These are phyloP conservation scores for Caranx ignobilis DNA, from an alignment of 2,113 vertebrate genomes.

Conservation along the genomic window DNA sequence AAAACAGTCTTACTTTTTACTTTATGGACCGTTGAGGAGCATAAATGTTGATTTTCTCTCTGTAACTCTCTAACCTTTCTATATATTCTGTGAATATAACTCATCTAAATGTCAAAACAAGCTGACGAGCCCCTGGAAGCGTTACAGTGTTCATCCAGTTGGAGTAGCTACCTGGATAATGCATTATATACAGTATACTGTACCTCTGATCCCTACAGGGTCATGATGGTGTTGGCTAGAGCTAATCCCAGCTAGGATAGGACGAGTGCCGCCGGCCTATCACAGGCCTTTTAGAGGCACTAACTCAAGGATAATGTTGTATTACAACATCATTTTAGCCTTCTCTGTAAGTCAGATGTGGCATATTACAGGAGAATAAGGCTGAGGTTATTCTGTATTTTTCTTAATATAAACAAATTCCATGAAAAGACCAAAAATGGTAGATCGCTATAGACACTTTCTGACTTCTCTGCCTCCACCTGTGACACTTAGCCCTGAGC, in stretches of 20 bases:
- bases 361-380: neutral
- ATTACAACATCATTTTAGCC: neutral
- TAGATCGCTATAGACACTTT: neutral
- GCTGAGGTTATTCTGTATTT: neutral
- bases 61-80: neutral
- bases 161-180: neutral
- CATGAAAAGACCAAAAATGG: neutral
- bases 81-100: neutral
- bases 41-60: neutral
- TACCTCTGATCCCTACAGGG: no score
- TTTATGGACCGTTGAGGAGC: neutral
- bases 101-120: neutral
- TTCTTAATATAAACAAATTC: neutral
- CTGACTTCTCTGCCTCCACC: neutral
- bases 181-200: no score
- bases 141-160: neutral
- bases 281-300: no score
- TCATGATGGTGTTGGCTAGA: no score
- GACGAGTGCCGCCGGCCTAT: no score
- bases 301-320: neutral
- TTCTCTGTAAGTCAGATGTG: neutral
- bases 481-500: neutral
- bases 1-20: neutral
- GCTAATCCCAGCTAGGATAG: no score
- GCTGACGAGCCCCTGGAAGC: neutral